Evolutionary conservation across 2,113 vertebrate genomes (phyloP).

Genomic region (Hippolais icterina): DNA sequence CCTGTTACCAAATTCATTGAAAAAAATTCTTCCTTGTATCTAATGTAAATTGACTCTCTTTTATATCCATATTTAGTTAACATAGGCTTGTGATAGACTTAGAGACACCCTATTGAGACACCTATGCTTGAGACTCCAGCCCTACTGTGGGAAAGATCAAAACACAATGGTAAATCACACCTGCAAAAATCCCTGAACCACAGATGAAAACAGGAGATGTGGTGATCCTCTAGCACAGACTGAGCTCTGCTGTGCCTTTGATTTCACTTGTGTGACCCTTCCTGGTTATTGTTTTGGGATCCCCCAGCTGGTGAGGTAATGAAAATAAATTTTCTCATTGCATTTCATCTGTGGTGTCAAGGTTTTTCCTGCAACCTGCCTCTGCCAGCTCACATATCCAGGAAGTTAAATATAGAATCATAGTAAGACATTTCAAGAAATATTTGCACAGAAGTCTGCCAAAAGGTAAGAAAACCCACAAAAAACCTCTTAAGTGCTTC

Average conservation of each 20-base stretch:
- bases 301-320: not conserved
- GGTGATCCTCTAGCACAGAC: accelerated
- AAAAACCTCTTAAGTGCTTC: not conserved
- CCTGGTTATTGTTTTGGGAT: not conserved
- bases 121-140: not conserved
- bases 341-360: not conserved
- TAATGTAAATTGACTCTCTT: not conserved
- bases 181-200: not conserved
- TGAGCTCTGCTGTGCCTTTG: not conserved
- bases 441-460: not conserved
- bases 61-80: not conserved
- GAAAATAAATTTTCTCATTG: not conserved
- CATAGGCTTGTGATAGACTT: not conserved
- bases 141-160: not conserved
- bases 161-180: not conserved
- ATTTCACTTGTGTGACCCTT: not conserved
- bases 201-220: not conserved
- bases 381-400: not conserved
- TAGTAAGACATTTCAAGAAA: not conserved
- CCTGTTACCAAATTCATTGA: not conserved
- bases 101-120: not conserved
- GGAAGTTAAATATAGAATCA: not conserved
- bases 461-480: not conserved
- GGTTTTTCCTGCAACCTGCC: not conserved
- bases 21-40: not conserved